phyloP scores from a whole-genome alignment of 2,888 invertebrate genomes.

The Microctonus aethiopoides region DNA sequence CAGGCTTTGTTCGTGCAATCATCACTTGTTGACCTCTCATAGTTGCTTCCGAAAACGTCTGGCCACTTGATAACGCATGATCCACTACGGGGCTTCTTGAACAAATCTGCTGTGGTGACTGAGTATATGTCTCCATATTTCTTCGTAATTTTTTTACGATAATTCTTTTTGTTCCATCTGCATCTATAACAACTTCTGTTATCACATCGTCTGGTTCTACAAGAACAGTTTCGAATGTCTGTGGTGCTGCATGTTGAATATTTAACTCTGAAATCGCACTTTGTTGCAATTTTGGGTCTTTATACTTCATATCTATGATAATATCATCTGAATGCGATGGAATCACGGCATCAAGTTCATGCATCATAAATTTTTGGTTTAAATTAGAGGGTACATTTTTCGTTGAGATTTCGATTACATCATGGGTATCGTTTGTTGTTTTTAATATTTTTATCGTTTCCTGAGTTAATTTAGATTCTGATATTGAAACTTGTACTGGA shows the following conservation, averaged over 20 bases:
- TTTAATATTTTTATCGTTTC: slow-evolving; percentile 62
- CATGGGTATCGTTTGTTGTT: slow-evolving; percentile 60
- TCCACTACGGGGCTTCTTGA: slow-evolving; percentile 70
- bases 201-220: slow-evolving; percentile 86
- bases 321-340: slow-evolving; percentile 70
- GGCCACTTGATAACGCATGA: slow-evolving; percentile 72
- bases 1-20: slow-evolving; percentile 71
- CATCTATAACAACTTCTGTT: slow-evolving; percentile 81
- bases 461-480: slow-evolving; percentile 51
- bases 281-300: slow-evolving; percentile 69
- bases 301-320: slow-evolving; percentile 80
- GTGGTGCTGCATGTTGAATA: slow-evolving; percentile 78
- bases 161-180: slow-evolving; percentile 84
- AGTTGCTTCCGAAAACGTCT: slow-evolving; percentile 77
- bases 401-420: slow-evolving; percentile 65
- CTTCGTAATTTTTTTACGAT: slow-evolving; percentile 80
- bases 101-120: slow-evolving; percentile 74
- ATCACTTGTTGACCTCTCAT: slow-evolving; percentile 75
- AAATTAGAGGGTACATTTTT: slow-evolving; percentile 52
- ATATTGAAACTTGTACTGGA: slow-evolving; percentile 50
- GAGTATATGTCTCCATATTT: slow-evolving; percentile 73
- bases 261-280: slow-evolving; percentile 75
- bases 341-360: slow-evolving; percentile 33
- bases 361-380: slow-evolving; percentile 37
- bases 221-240: slow-evolving; percentile 84